Evolutionary conservation across 2,113 vertebrate genomes (phyloP).

Genomic region (Zeus faber): DNA sequence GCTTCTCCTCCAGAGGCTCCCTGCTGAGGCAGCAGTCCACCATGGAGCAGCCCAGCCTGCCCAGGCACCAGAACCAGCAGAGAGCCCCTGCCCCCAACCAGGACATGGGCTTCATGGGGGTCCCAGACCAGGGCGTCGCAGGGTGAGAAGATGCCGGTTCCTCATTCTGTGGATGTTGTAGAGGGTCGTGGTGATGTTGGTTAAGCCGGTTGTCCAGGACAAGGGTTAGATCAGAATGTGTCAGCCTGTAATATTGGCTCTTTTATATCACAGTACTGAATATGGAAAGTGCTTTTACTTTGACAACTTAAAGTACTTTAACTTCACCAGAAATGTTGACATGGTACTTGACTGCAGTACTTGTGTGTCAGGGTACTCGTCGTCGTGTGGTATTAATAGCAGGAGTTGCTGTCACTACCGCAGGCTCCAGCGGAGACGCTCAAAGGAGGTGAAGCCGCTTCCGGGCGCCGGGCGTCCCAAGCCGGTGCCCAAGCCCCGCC

Average conservation of each 20-base stretch:
- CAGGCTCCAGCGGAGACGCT: conserved; percentile 76
- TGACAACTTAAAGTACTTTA: too few species aligned
- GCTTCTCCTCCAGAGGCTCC: conserved; percentile 50
- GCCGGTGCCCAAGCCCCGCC: conserved; percentile 70
- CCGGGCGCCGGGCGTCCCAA: conserved; percentile 76
- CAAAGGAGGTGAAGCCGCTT: conserved; percentile 76
- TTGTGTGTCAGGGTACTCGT: too few species aligned
- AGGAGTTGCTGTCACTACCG: background rate
- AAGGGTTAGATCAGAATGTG: too few species aligned
- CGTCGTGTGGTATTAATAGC: too few species aligned
- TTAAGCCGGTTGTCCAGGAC: too few species aligned
- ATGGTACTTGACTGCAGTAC: too few species aligned
- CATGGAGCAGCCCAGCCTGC: conserved; percentile 80
- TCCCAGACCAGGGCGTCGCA: conserved; percentile 81
- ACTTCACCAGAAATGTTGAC: too few species aligned
- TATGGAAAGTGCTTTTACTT: too few species aligned
- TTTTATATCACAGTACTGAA: too few species aligned
- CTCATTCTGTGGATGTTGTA: too few species aligned
- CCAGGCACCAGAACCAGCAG: conserved; percentile 60
- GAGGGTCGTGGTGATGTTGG: too few species aligned
- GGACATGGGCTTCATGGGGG: conserved; percentile 80
- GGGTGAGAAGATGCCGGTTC: conserved; percentile 77
- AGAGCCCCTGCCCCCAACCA: conserved; percentile 6
- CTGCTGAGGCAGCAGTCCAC: conserved; percentile 72
- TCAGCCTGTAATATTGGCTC: too few species aligned